Conservation (phyloP, 2,888 invertebrate genomes). For the Iselma pallidipennis region DNA sequence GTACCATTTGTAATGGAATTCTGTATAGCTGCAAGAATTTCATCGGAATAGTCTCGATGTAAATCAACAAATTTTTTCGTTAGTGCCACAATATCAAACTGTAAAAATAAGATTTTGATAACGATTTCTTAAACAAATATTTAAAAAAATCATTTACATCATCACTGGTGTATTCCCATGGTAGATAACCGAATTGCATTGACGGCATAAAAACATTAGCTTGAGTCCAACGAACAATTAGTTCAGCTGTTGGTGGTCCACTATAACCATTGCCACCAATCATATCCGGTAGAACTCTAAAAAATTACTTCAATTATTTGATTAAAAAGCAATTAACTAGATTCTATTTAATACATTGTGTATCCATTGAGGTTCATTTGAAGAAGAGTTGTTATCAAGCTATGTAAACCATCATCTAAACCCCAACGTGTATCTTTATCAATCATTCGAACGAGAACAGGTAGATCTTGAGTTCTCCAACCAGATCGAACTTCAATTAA, state of each 20-base stretch:
- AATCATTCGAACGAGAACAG: conserved; percentile 75
- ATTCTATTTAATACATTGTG: conserved; percentile 45
- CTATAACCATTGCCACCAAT: conserved; percentile 63
- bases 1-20: conserved; percentile 63
- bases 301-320: conserved; percentile 49
- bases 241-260: conserved; percentile 60
- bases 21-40: conserved; percentile 66
- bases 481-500: conserved; percentile 75
- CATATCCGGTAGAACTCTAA: conserved; percentile 76
- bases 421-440: conserved; percentile 77
- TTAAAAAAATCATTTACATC: conserved; percentile 27
- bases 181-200: conserved; percentile 78
- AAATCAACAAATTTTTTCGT: conserved; percentile 67
- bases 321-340: too few relatives aligned
- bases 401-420: conserved; percentile 69
- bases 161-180: conserved; percentile 70
- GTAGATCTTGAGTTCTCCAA: conserved; percentile 69
- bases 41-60: conserved; percentile 65
- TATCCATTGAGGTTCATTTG: conserved; percentile 62
- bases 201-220: conserved; percentile 77
- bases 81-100: conserved; percentile 64
- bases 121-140: background rate
- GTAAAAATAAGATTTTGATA: conserved; percentile 17
- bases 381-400: conserved; percentile 72
- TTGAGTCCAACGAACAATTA: conserved; percentile 79